Evolutionary conservation across 2,113 vertebrate genomes (phyloP), one percentile per base, ranked within the genome.

Genomic region (Dascyllus trimaculatus): DNA sequence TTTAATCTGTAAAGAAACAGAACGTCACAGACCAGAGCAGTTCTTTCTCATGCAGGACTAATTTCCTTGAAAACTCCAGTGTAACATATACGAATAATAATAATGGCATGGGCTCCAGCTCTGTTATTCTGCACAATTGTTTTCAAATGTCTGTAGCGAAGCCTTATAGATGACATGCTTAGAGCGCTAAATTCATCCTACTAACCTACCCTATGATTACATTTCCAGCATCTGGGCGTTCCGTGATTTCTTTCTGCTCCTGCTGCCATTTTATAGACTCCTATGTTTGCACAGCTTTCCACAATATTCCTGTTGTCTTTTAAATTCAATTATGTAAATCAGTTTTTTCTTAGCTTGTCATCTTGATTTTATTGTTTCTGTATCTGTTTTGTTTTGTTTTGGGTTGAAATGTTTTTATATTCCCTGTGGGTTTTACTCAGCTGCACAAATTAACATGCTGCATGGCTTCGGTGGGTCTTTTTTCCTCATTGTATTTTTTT

Each of bases 271-370:
- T 63, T 53, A 68, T 24, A 19, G 21, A 71, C 35, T 25, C 52
- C 9, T 18, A 68, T 15, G 24, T 70, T 29, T 19, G 1, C 15
- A 40, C 2, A 57, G 32, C 45, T 52, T 73, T 61, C 60, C 43
- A 56, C 51, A 75, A 68, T 78, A 60, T 26, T 65, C 71, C 35
- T 54, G 60, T 35, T 2, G 14, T 53, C 25, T 80, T 84, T 78
- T 46, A 53, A 22, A 74, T 77, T 67, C 51, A 78, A 9, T 85
- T 74, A 77, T 78, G 70, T 58, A 69, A 81, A 88, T 78, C 14
- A n/a, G 45, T 65, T 59, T 57, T 78, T 66, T 48, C 10, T 11
- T 45, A 48, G 74, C 49, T 75, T 74, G 54, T 52, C 78, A 52
- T 64, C 56, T 64, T 75, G 46, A 68, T 78, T 72, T 81, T 61